phyloP scores from a whole-genome alignment of 2,113 vertebrate genomes.

The Colossoma macropomum region DNA sequence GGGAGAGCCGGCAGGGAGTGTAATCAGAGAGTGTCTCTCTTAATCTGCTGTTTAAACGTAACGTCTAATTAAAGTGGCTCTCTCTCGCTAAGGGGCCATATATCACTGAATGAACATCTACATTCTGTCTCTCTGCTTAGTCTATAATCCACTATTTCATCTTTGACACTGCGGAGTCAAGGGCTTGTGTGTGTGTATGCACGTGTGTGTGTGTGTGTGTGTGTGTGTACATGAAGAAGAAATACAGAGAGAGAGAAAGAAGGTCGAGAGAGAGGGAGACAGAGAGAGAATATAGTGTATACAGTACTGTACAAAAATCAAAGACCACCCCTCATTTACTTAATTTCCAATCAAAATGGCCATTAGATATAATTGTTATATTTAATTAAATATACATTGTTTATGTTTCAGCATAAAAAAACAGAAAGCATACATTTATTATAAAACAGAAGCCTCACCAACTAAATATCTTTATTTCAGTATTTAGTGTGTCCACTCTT shows the following conservation, averaged over 20 bases:
- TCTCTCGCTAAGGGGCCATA: conserved; percentile 39
- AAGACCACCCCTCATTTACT: no score
- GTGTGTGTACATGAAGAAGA: background rate
- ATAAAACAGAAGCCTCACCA: no score
- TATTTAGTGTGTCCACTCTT: no score
- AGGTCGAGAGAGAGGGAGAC: background rate
- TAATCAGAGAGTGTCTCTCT: conserved; percentile 67
- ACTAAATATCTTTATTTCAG: no score
- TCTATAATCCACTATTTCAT: conserved; percentile 47
- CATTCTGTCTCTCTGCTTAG: conserved; percentile 41
- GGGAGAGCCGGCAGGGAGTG: conserved; percentile 60
- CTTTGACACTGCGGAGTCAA: conserved; percentile 30
- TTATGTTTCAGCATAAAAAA: background rate
- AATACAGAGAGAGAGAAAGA: background rate
- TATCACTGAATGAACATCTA: conserved; percentile 59
- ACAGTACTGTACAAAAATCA: background rate
- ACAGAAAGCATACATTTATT: no score
- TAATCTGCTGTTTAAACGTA: conserved; percentile 77
- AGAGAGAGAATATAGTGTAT: background rate
- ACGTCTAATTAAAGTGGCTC: conserved; percentile 76
- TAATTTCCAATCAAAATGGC: no score
- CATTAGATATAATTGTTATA: no score
- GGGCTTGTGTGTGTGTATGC: conserved; percentile 24
- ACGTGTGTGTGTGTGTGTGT: conserved; percentile 4
- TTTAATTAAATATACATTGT: no score